Evolutionary conservation across 1,140 invertebrate species (phyloP).

Genomic region (Pseudoatta argentina): DNA sequence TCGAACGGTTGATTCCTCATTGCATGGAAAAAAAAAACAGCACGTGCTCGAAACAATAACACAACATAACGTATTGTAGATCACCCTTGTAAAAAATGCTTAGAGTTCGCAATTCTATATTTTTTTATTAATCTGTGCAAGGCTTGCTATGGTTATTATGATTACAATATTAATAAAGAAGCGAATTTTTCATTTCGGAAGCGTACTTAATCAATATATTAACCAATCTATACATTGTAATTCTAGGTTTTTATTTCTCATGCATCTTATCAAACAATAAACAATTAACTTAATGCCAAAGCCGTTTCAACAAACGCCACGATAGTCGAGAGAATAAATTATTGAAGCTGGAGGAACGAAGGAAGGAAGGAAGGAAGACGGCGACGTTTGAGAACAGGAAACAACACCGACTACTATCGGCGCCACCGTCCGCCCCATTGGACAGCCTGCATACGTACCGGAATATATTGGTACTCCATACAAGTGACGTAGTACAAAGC

Average conservation of each 20-base stretch:
- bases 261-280: neutral
- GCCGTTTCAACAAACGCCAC: neutral
- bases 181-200: neutral
- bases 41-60: constrained; percentile 12
- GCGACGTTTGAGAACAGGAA: constrained; percentile 72
- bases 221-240: neutral
- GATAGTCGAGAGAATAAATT: constrained; percentile 36
- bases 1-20: neutral
- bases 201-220: neutral
- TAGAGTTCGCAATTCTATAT: neutral
- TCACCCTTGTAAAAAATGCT: neutral
- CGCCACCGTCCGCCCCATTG: constrained; percentile 76
- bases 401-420: constrained; percentile 71
- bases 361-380: constrained; percentile 1
- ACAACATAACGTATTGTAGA: neutral
- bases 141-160: neutral
- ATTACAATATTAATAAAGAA: neutral
- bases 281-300: neutral
- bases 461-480: constrained; percentile 37
- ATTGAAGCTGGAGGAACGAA: constrained; percentile 6
- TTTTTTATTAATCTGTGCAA: neutral
- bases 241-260: neutral
- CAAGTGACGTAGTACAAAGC: constrained; percentile 51
- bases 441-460: constrained; percentile 74
- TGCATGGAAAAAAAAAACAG: neutral